Base-by-base conservation (phyloP, 2,888 invertebrate species). In the Agrypnus murinus region DNA sequence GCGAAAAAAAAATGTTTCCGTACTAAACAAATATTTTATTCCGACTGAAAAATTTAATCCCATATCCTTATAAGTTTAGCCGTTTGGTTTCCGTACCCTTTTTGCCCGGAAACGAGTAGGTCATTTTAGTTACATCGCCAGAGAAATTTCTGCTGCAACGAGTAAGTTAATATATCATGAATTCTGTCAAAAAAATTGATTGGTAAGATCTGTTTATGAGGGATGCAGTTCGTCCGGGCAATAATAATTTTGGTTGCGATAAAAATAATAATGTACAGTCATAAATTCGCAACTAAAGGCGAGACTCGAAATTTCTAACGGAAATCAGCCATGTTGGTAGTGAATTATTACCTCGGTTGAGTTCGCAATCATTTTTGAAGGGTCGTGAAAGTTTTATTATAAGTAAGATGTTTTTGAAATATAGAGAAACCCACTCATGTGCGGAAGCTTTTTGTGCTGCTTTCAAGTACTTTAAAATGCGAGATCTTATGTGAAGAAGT, bases 351-450 rank as follows among this genome's bases (percentile, higher is more conserved):
- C 76, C 48, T 67, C 65, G 78, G 77, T 77, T 77, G 69, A 68
- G 68, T 66, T 75, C 69, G 75, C 74, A 75, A 78, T 79, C 77
- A 77, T 79, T 77, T 77, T 77, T 75, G 76, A 76, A 75, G 73
- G 77, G 74, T 76, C 75, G 71, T 75, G 76, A 77, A 80, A 81
- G 75, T 80, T 80, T 79, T 79, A 80, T 80, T 77, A 79, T 78
- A 79, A 78, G 77, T 77, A 76, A 78, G 77, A 78, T 78, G 75
- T 73, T 69, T 25, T 73, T 77, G 75, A 78, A 76, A 78, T 78
- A 77, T 76, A 72, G 76, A 73, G 74, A 76, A 75, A 72, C 73
- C 77, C 77, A 78, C 78, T 78, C 76, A 78, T 76, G 72, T 71
- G 69, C 74, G 77, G 78, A 78, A 77, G 77, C 76, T 77, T 77